These are phyloP conservation scores for Drosophila quinaria DNA, from an alignment of 2,888 invertebrate species.

Conservation along the genomic window DNA sequence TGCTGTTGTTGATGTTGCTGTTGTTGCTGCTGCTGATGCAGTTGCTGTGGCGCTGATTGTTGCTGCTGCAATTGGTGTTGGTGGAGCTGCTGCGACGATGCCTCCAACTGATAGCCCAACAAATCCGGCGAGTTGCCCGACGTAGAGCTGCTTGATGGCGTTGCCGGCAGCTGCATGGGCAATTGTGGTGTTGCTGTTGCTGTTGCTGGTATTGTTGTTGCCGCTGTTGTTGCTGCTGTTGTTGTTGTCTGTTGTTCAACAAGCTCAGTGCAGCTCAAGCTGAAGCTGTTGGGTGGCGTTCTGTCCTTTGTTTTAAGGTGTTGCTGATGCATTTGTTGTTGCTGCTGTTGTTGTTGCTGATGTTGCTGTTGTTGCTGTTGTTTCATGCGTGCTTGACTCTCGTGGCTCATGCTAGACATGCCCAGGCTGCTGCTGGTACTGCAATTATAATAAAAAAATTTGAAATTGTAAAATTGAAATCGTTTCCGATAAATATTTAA, in stretches of 20 bases:
- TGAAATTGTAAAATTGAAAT: slow-evolving; percentile 29
- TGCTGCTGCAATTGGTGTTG: slow-evolving; percentile 49
- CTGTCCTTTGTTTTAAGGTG: slow-evolving; percentile 56
- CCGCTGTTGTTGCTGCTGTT: slow-evolving; percentile 23
- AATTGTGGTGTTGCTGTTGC: slow-evolving; percentile 46
- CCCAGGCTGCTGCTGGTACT: slow-evolving; percentile 73
- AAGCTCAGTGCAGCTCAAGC: slow-evolving; percentile 59
- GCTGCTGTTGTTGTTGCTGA: slow-evolving; percentile 63
- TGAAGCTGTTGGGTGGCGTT: slow-evolving; percentile 42
- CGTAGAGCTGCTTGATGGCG: slow-evolving; percentile 78
- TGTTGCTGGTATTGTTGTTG: slow-evolving; percentile 21
- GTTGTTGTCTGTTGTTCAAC: slow-evolving; percentile 55
- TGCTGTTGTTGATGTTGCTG: slow-evolving; percentile 47
- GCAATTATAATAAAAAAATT: slow-evolving; percentile 42
- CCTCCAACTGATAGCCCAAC: slow-evolving; percentile 70
- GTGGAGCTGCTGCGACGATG: slow-evolving; percentile 47
- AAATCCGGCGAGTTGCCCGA: slow-evolving; percentile 84
- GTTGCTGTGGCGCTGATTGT: slow-evolving; percentile 45
- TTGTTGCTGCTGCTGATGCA: slow-evolving; percentile 35
- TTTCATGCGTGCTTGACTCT: slow-evolving; percentile 84
- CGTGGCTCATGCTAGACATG: slow-evolving; percentile 84
- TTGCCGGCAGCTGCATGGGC: slow-evolving; percentile 65
- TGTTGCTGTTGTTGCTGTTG: slow-evolving; percentile 76
- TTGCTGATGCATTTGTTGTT: slow-evolving; percentile 49
- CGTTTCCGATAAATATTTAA: slow-evolving; percentile 58